phyloP scores from a whole-genome alignment of 2,797 vertebrate genomes.

The Xerus rutilus region DNA sequence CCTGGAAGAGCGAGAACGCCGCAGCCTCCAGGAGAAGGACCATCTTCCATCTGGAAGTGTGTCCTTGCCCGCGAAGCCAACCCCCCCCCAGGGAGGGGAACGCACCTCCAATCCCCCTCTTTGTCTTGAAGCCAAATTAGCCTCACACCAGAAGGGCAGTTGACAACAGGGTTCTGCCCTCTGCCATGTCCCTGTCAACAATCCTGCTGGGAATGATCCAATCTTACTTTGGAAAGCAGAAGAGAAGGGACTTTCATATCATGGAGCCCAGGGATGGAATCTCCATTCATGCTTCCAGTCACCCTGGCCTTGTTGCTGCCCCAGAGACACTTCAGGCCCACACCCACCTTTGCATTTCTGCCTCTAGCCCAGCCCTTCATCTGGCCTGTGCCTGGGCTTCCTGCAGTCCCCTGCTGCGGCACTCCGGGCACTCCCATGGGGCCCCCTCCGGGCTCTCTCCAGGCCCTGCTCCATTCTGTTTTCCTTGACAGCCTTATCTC shows the following conservation, averaged over 20 bases:
- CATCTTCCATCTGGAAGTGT: not conserved
- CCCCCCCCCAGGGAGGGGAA: not conserved
- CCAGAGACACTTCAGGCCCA: not conserved
- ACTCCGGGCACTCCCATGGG: not conserved
- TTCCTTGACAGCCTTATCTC: slow-evolving; percentile 62
- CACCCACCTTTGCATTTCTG: not conserved
- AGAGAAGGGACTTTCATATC: not conserved
- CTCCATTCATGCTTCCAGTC: not conserved
- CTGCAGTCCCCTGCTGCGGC: not conserved
- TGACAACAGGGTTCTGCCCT: not conserved
- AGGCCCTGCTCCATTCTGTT: not conserved
- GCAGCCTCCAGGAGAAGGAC: not conserved
- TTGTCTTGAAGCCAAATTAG: not conserved
- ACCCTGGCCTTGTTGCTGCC: not conserved
- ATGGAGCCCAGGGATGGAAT: not conserved
- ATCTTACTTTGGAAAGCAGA: not conserved
- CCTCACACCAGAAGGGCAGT: not conserved
- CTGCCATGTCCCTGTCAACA: not conserved
- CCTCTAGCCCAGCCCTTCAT: not conserved
- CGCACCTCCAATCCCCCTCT: not conserved
- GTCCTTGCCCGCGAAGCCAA: not conserved
- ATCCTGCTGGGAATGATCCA: not conserved
- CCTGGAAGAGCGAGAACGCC: not conserved
- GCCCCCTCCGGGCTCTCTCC: not conserved
- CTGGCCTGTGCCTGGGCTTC: not conserved